Percentiles rank a stretch among this genome's conserved stretches.
phyloP scores from a whole-genome alignment of 2,888 invertebrate species.

The Scaptomyza polygonia region DNA sequence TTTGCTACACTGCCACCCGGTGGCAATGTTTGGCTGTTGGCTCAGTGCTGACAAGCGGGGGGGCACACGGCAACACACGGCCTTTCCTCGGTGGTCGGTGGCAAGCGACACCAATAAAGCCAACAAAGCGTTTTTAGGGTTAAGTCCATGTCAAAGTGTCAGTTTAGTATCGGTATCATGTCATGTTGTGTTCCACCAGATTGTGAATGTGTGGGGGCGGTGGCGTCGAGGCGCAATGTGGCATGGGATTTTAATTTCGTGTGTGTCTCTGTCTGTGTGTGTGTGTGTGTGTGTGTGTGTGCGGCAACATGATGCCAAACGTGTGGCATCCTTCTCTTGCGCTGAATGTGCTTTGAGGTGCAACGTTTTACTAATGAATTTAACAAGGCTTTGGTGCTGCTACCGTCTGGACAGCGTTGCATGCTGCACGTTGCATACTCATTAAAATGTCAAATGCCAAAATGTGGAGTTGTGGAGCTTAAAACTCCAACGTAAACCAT shows the following conservation, averaged over 20 bases:
- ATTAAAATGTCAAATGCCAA: conserved; percentile 74
- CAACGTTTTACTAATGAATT: conserved; percentile 81
- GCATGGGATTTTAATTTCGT: conserved; percentile 80
- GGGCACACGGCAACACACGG: no score
- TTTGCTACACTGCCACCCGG: conserved; percentile 35
- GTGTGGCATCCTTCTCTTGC: conserved; percentile 51
- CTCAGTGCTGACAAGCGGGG: conserved; percentile 23
- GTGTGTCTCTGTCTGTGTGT: conserved; percentile 30
- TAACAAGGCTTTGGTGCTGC: conserved; percentile 68
- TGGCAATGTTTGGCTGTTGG: conserved; percentile 7
- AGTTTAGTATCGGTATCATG: conserved; percentile 84
- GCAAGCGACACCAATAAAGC: conserved; percentile 80
- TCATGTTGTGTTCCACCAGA: conserved; percentile 75
- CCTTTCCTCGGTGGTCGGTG: no score
- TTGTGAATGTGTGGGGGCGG: conserved; percentile 2
- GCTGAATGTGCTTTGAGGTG: conserved; percentile 71
- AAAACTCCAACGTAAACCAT: no score
- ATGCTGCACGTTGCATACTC: conserved; percentile 78
- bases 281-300: conserved; percentile 49
- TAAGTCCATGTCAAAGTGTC: conserved; percentile 84
- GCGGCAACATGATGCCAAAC: conserved; percentile 78
- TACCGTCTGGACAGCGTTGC: conserved; percentile 53
- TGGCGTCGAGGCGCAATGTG: conserved; percentile 32
- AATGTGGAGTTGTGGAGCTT: conserved; percentile 37
- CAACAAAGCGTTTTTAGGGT: conserved; percentile 81